These are phyloP conservation scores for Dryocosmus kuriphilus DNA, from an alignment of 2,888 invertebrate genomes.

Conservation along the genomic window DNA sequence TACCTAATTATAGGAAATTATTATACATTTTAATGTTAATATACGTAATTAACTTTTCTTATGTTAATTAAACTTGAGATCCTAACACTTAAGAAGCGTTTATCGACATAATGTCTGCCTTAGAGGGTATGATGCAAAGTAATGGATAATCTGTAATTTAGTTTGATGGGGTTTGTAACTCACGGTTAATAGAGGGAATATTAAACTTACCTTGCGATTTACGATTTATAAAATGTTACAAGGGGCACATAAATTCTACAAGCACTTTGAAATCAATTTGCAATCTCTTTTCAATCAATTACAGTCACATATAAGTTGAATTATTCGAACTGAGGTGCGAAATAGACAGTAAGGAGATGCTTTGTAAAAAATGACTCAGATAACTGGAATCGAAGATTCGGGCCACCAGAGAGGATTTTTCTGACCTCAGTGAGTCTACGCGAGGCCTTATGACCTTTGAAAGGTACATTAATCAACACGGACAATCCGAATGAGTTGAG, in stretches of 20 bases:
- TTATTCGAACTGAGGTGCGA: no score
- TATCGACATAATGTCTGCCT: neutral
- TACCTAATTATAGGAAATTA: neutral
- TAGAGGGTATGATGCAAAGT: neutral
- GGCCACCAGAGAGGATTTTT: neutral
- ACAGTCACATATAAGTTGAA: no score
- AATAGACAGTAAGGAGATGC: neutral
- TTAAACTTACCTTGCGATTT: neutral
- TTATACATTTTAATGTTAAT: neutral
- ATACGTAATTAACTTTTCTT: neutral
- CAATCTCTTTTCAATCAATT: no score
- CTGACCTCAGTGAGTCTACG: neutral
- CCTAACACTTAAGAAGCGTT: neutral
- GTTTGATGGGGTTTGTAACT: neutral
- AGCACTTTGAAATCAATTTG: no score
- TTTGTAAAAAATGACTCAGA: neutral
- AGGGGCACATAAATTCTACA: neutral
- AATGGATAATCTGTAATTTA: constrained; percentile 26
- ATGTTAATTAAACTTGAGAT: neutral
- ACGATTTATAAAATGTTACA: neutral
- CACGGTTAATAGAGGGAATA: neutral
- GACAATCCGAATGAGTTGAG: constrained; percentile 65
- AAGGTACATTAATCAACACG: constrained; percentile 75
- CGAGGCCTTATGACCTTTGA: constrained; percentile 68
- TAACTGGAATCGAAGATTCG: neutral